phyloP scores from a whole-genome alignment of 1,140 invertebrate species.

The Cataglyphis hispanica region DNA sequence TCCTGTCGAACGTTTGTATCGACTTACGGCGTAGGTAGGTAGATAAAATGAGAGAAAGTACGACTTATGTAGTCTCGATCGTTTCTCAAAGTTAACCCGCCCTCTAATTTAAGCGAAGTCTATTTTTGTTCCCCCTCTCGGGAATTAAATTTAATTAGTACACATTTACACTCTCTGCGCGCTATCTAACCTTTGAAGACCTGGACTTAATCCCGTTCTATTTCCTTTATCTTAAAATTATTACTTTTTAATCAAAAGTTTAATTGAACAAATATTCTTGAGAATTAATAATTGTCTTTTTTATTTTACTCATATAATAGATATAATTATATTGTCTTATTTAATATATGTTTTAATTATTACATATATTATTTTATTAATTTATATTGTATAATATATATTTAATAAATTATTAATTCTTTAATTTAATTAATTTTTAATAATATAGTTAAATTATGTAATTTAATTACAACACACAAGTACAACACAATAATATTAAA shows the following conservation, averaged over 20 bases:
- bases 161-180: neutral
- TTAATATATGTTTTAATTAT: no score
- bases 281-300: neutral
- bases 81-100: conserved; percentile 28
- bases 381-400: no score
- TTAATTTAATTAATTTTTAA: no score
- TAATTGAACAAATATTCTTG: neutral
- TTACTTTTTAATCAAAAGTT: neutral
- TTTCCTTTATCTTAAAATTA: neutral
- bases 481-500: no score
- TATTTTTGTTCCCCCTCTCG: neutral
- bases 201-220: neutral
- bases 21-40: neutral
- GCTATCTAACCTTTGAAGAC: neutral
- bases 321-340: no score
- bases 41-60: conserved; percentile 25
- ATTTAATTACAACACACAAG: no score
- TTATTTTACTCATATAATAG: neutral
- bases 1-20: conserved; percentile 21
- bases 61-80: conserved; percentile 19
- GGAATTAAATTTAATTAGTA: conserved; percentile 40
- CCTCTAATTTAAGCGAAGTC: conserved; percentile 43
- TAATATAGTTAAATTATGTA: no score
- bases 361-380: no score
- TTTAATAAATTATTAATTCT: no score